phyloP scores from a whole-genome alignment of 2,113 vertebrate species.

The Perccottus glenii region DNA sequence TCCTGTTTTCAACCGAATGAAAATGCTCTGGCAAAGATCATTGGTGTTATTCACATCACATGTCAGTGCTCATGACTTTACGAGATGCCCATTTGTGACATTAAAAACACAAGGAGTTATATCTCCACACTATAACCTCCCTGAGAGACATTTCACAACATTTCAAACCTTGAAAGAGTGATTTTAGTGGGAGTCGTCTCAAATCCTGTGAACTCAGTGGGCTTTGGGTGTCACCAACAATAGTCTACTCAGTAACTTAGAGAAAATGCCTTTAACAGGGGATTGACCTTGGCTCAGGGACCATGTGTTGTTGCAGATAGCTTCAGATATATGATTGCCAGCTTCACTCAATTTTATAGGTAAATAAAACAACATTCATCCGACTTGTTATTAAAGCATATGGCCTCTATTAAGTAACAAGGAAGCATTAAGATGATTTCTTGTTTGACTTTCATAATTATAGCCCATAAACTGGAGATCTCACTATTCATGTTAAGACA shows the following conservation, averaged over 20 bases:
- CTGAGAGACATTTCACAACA: not conserved
- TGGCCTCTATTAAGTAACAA: not conserved
- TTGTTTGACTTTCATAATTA: slow-evolving; percentile 4
- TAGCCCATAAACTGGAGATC: not conserved
- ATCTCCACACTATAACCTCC: too few species aligned
- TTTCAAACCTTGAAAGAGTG: not conserved
- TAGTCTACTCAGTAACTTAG: slow-evolving; percentile 24
- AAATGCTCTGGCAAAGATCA: too few species aligned
- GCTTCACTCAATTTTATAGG: not conserved
- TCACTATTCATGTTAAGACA: not conserved
- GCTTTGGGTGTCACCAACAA: slow-evolving; percentile 38
- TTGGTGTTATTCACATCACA: too few species aligned
- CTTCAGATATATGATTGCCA: not conserved
- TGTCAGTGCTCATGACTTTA: too few species aligned
- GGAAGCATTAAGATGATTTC: not conserved
- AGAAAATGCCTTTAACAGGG: slow-evolving; percentile 26
- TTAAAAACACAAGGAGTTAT: too few species aligned
- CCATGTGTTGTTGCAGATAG: not conserved
- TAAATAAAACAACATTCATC: not conserved
- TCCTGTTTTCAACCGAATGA: too few species aligned
- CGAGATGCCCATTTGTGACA: too few species aligned
- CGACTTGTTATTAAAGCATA: not conserved
- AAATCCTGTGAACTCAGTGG: slow-evolving; percentile 19
- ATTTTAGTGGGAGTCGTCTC: slow-evolving; percentile 4
- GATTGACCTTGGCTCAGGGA: slow-evolving; percentile 18